A percentile compares a stretch with the other conserved stretches of the same genome.
Evolutionary conservation across 1,140 invertebrate genomes (phyloP).

Genomic region (Drosophila lini): DNA sequence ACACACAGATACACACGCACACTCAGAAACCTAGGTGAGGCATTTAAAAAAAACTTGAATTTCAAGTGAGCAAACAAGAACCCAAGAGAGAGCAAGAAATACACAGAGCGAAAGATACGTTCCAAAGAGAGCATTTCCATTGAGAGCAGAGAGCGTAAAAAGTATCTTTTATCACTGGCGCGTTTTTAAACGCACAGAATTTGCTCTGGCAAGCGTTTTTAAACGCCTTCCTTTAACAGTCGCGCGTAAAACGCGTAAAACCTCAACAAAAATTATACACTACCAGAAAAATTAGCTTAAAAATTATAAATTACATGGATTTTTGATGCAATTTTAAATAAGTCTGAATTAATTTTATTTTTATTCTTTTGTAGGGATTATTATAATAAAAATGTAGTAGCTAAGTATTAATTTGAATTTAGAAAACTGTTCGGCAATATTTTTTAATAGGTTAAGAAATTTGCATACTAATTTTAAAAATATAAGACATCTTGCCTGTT

Average conservation of each 20-base stretch:
- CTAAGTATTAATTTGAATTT: too few species aligned
- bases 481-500: too few species aligned
- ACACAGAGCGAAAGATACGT: not conserved
- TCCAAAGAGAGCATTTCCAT: not conserved
- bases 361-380: too few species aligned
- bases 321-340: too few species aligned
- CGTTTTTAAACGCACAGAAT: constrained; percentile 44
- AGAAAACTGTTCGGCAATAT: too few species aligned
- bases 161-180: constrained; percentile 16
- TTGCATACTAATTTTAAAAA: too few species aligned
- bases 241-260: constrained; percentile 3
- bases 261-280: not conserved
- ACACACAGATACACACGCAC: constrained; percentile 13
- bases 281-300: too few species aligned
- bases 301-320: too few species aligned
- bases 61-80: constrained; percentile 69
- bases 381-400: too few species aligned
- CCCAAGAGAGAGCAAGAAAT: constrained; percentile 12
- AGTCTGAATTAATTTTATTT: too few species aligned
- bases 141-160: constrained; percentile 7
- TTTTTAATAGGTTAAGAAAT: too few species aligned
- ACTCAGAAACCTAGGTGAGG: constrained; percentile 12
- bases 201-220: constrained; percentile 4
- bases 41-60: constrained; percentile 70
- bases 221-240: constrained; percentile 20